phyloP scores from a whole-genome alignment of 2,797 vertebrate genomes.

The Cirrhinus mrigala region DNA sequence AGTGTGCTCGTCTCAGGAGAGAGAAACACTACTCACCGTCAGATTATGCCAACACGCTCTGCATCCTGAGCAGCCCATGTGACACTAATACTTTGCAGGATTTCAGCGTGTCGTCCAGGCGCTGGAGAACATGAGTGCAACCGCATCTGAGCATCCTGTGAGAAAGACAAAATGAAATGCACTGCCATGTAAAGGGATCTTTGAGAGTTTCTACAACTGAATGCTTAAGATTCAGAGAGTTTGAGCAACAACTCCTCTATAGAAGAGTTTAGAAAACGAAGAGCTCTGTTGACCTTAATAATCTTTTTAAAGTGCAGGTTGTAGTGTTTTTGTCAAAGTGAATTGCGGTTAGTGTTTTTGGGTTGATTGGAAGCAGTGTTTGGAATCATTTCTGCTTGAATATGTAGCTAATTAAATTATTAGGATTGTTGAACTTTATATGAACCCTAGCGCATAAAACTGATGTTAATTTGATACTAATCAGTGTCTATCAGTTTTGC shows the following conservation, averaged over 20 bases:
- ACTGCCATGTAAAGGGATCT: slow-evolving; percentile 1
- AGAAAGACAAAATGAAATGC: slow-evolving; percentile 24
- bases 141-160: slow-evolving; percentile 4
- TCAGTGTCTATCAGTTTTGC: background rate
- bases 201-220: background rate
- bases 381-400: background rate
- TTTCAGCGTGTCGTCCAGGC: slow-evolving; percentile 34
- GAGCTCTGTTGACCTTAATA: slow-evolving; percentile 5
- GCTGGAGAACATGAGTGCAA: slow-evolving; percentile 20
- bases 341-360: background rate
- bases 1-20: slow-evolving; percentile 23
- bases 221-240: slow-evolving; percentile 5
- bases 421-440: background rate
- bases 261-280: background rate
- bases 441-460: background rate
- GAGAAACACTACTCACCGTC: slow-evolving; percentile 42
- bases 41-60: slow-evolving; percentile 42
- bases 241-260: background rate
- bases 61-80: slow-evolving; percentile 53
- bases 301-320: background rate
- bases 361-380: background rate
- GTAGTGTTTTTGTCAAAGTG: background rate
- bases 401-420: background rate
- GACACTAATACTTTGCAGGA: slow-evolving; percentile 38
- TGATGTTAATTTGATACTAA: background rate